phyloP scores from a whole-genome alignment of 2,888 invertebrate species.

The Athalia circularis region DNA sequence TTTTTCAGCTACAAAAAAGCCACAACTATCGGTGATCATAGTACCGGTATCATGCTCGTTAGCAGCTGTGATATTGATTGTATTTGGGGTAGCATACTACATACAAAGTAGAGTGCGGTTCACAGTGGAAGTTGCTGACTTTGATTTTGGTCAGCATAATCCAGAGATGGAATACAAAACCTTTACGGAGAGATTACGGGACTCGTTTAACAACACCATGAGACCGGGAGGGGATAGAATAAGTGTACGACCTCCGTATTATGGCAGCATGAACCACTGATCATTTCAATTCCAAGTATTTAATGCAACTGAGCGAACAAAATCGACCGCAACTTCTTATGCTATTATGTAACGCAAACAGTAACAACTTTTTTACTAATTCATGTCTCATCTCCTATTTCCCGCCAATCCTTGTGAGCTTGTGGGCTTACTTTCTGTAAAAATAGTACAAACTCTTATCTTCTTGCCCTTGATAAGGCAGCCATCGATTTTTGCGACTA shows the following conservation, averaged over 20 bases:
- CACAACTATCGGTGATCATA: conserved; percentile 91
- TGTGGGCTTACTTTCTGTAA: too few relatives aligned
- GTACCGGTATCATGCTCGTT: conserved; percentile 90
- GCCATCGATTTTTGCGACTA: too few relatives aligned
- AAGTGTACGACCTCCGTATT: conserved; percentile 64
- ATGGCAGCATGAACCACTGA: conserved; percentile 71
- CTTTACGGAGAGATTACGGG: conserved; percentile 87
- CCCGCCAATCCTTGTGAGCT: not conserved
- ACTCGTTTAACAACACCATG: conserved; percentile 83
- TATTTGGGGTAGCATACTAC: conserved; percentile 92
- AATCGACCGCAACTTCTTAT: not conserved
- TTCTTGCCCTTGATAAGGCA: too few relatives aligned
- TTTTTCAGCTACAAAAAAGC: conserved; percentile 83
- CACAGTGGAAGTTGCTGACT: conserved; percentile 92
- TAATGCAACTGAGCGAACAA: conserved; percentile 35
- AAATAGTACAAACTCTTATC: too few relatives aligned
- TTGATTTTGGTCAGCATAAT: conserved; percentile 89
- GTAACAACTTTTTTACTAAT: conserved; percentile 37
- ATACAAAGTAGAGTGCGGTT: conserved; percentile 87
- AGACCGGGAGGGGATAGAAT: conserved; percentile 65
- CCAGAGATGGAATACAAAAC: conserved; percentile 92
- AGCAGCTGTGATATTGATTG: conserved; percentile 87
- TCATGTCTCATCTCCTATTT: conserved; percentile 24
- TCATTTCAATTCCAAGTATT: not conserved
- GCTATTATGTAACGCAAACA: conserved; percentile 46